Percentiles rank a stretch among this genome's conserved stretches.
These are phyloP conservation scores for Papilio machaon DNA, from an alignment of 1,140 invertebrate genomes.

Conservation along the genomic window DNA sequence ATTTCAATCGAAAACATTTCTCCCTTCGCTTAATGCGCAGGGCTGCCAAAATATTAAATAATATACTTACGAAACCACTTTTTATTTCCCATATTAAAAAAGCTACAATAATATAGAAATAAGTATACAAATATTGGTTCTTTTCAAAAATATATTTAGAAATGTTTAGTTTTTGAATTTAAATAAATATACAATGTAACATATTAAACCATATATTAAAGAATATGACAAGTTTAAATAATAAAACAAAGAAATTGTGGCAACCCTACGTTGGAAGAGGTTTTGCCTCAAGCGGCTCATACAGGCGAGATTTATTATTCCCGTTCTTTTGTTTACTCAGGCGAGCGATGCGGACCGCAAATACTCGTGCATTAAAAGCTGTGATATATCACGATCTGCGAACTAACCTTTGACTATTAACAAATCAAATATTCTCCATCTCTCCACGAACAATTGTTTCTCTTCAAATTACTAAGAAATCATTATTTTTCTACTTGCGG, in stretches of 20 bases:
- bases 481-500: background rate
- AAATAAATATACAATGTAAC: no score
- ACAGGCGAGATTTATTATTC: constrained; percentile 33
- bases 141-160: no score
- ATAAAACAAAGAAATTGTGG: background rate
- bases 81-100: background rate
- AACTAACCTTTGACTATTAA: constrained; percentile 6
- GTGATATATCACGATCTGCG: constrained; percentile 20
- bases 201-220: no score
- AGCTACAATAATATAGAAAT: background rate
- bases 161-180: no score
- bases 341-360: constrained; percentile 8
- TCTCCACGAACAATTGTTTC: background rate
- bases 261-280: constrained; percentile 21
- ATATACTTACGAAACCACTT: no score
- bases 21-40: background rate
- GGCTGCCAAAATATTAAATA: constrained; percentile 4
- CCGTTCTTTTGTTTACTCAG: constrained; percentile 38
- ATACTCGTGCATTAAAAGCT: constrained; percentile 2
- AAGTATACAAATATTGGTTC: background rate
- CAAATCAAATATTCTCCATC: constrained; percentile 3
- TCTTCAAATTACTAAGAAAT: background rate
- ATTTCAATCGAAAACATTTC: constrained; percentile 32
- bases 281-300: constrained; percentile 34
- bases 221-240: background rate